Conservation (phyloP, 2,113 vertebrate species). For the Chlorodrepanis virens region DNA sequence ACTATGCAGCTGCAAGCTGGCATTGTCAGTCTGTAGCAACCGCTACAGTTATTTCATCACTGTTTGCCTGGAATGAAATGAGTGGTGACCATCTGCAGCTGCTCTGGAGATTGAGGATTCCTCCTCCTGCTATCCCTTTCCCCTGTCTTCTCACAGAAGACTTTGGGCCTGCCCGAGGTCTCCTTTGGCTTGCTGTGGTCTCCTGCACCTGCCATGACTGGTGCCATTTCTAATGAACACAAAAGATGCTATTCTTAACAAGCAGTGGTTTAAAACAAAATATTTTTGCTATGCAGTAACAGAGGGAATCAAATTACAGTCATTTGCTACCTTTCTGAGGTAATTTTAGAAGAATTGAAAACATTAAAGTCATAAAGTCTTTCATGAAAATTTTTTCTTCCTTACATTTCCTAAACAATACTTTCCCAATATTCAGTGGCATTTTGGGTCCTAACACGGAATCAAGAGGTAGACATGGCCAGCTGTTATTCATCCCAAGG, state of each 20-base stretch:
- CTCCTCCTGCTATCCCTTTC: not conserved
- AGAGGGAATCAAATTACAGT: not conserved
- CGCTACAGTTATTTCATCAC: not conserved
- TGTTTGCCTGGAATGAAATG: not conserved
- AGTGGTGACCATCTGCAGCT: not conserved
- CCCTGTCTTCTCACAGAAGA: too few species aligned
- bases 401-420: not conserved
- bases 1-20: not conserved
- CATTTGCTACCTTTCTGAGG: not conserved
- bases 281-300: not conserved
- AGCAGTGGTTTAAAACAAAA: not conserved
- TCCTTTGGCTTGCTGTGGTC: accelerated
- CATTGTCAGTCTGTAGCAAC: not conserved
- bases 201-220: accelerated
- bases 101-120: not conserved
- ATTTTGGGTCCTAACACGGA: not conserved
- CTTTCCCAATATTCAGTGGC: not conserved
- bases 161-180: not conserved
- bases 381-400: not conserved
- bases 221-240: not conserved
- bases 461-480: not conserved
- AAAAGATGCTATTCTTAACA: not conserved
- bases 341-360: not conserved
- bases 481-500: not conserved
- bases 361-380: not conserved